Conservation (phyloP, 2,797 vertebrate species). For the Myotis pilosus region DNA sequence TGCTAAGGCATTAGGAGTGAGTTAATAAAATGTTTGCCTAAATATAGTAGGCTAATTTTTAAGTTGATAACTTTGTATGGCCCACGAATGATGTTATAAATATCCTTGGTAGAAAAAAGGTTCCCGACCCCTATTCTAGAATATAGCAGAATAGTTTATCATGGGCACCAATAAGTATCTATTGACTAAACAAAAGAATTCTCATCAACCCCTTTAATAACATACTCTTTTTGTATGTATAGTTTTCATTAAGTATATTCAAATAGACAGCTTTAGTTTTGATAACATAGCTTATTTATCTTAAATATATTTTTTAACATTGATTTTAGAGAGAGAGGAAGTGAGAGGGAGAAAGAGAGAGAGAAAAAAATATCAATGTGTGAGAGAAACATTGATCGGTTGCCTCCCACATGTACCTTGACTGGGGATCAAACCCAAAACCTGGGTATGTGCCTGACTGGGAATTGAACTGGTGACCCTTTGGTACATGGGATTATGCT, state of each 20-base stretch:
- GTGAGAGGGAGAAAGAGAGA: background rate
- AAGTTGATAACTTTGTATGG: too few species aligned
- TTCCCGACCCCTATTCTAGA: background rate
- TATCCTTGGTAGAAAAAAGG: too few species aligned
- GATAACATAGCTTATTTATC: background rate
- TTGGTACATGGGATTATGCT: background rate
- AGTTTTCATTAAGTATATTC: slow-evolving; percentile 10
- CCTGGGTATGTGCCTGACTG: background rate
- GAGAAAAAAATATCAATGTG: background rate
- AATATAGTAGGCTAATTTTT: too few species aligned
- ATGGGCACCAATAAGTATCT: background rate
- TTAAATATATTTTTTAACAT: background rate
- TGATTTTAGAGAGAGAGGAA: background rate
- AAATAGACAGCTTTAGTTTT: slow-evolving; percentile 16
- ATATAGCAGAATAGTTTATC: background rate
- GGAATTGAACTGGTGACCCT: background rate
- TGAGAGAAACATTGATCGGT: background rate
- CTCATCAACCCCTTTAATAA: background rate
- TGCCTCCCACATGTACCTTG: too few species aligned
- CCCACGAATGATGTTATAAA: too few species aligned
- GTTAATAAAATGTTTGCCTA: too few species aligned
- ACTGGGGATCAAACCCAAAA: background rate
- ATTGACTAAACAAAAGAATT: background rate
- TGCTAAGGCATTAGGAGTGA: too few species aligned
- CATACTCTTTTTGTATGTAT: background rate